Conservation (phyloP, 2,797 vertebrate species). For the Caiman crocodilus region DNA sequence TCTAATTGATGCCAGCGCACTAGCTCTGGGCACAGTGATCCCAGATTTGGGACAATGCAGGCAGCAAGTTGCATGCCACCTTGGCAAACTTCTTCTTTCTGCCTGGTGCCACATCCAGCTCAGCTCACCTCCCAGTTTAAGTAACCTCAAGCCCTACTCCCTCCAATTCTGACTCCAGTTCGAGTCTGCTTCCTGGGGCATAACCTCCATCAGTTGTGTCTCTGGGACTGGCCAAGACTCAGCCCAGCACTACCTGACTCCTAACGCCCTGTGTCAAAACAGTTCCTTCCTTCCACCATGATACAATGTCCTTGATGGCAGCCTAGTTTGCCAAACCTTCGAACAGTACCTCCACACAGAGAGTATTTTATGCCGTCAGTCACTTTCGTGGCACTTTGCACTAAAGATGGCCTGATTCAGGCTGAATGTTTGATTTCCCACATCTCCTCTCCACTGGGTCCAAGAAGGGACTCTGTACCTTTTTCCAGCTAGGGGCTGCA, state of each 20-base stretch:
- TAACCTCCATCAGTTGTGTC: no score
- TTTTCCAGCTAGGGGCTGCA: background rate
- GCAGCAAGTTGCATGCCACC: conserved; percentile 31
- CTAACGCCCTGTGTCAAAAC: background rate
- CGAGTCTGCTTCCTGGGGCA: no score
- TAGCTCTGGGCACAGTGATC: conserved; percentile 24
- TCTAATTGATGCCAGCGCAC: conserved; percentile 69
- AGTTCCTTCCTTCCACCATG: background rate
- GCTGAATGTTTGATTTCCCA: conserved; percentile 31
- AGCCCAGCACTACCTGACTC: background rate
- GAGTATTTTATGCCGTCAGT: background rate
- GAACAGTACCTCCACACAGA: background rate
- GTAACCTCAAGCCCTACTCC: no score
- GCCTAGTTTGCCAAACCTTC: background rate
- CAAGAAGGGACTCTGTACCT: background rate
- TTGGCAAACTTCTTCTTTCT: background rate
- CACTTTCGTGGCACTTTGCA: background rate
- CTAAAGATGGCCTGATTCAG: background rate
- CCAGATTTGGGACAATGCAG: conserved; percentile 49
- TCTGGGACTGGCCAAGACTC: background rate
- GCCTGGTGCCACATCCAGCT: background rate
- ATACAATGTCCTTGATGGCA: fast-evolving
- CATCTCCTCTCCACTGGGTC: background rate
- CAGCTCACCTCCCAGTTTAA: background rate
- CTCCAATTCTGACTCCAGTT: no score